Base-by-base conservation (phyloP, 1,140 invertebrate species). In the Drosophila simulans region DNA sequence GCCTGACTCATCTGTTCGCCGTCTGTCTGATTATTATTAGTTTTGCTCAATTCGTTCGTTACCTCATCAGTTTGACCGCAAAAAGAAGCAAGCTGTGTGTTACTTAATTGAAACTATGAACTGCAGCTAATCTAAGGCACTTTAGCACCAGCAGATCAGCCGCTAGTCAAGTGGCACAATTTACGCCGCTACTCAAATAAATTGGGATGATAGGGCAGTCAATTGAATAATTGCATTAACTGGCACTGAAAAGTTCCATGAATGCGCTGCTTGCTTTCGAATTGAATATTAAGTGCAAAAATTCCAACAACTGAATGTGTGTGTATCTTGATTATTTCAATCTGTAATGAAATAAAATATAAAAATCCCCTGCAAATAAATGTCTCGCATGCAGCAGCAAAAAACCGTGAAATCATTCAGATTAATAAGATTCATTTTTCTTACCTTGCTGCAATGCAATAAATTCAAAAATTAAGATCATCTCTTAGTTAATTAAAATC, bases 1-100 rank as follows among this genome's bases (percentile, higher is more conserved):
- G 79, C 82, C 69, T 51, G 48, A 57, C 75, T 78, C 42, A 7
- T 42, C 57, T 48, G 12, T 25, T 27, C 48, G 40, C n/a, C 42
- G 58, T 53, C 20, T 43, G 31, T 53, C 57, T 79, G 60, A 39
- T 39, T 70, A 54, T 49, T 77, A 70, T 70, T 70, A 70, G 49
- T 71, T 70, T 70, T 70, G 27, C 68, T 71, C 64, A 80, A 77
- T 80, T 65, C 45, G 55, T 56, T 59, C 55, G 62, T 86, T 86
- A 86, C 84, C 84, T 88, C 83, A 86, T 1, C 77, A 66, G 40
- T 65, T 73, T 80, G 80, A 80, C 76, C 80, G 66, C 80, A 80
- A 69, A 77, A 60, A 43, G 31, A 31, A 31, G 3, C 8, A 31
- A 34, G 71, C 63, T 55, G 71, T 51, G 64, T 78, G 72, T 89